Conservation (phyloP, 1,140 invertebrate genomes). For the Polypedilum pembai region DNA sequence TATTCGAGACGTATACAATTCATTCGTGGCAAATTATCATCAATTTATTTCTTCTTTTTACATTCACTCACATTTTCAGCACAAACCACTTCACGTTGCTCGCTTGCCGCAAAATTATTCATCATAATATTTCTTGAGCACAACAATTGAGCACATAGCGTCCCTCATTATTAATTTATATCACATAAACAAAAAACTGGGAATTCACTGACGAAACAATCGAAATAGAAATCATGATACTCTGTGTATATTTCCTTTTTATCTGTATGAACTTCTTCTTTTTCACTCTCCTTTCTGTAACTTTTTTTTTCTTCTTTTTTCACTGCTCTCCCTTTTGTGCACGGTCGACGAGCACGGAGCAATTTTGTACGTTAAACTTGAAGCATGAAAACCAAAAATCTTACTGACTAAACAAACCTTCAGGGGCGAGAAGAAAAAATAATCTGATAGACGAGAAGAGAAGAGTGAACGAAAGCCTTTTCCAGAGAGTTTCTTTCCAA, state of each 20-base stretch:
- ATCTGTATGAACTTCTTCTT: not conserved
- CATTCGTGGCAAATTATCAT: not conserved
- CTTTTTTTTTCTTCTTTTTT: not conserved
- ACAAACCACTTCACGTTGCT: too few relatives aligned
- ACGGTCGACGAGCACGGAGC: not conserved
- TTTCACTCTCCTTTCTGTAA: not conserved
- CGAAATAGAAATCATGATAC: not conserved
- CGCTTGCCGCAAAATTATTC: too few relatives aligned
- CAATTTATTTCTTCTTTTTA: not conserved
- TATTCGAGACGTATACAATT: too few relatives aligned
- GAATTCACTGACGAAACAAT: constrained; percentile 1
- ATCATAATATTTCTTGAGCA: not conserved
- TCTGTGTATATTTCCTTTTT: not conserved
- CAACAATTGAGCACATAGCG: not conserved
- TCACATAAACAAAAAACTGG: not conserved
- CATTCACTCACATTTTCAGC: not conserved
- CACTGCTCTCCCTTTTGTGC: not conserved
- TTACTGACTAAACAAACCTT: constrained; percentile 23
- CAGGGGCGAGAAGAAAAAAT: not conserved
- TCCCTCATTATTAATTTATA: constrained; percentile 26
- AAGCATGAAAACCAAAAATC: constrained; percentile 22
- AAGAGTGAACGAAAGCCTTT: not conserved
- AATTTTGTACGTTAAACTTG: constrained; percentile 7
- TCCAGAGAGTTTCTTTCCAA: constrained; percentile 12
- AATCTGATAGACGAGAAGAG: not conserved